These are phyloP conservation scores for Saguinus midas DNA, from an alignment of 2,113 vertebrate species.

Conservation along the genomic window DNA sequence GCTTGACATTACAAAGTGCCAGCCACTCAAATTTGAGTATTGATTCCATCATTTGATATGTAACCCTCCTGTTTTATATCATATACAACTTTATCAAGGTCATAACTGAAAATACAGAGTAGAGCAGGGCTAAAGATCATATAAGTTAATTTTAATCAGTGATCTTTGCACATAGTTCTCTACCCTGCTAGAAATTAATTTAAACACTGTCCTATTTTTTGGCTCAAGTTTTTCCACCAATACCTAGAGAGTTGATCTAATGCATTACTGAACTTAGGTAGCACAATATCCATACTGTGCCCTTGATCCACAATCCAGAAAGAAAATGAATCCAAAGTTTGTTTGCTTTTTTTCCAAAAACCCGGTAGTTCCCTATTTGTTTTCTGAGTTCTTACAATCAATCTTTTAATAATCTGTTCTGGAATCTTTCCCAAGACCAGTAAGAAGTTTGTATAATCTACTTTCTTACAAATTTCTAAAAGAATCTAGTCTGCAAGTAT, in stretches of 20 bases:
- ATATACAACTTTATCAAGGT: background rate
- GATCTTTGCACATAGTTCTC: background rate
- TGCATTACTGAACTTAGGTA: background rate
- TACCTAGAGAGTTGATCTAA: background rate
- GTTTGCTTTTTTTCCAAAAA: background rate
- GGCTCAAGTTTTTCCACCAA: background rate
- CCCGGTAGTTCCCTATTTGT: background rate
- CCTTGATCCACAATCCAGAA: background rate
- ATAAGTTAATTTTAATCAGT: conserved; percentile 30
- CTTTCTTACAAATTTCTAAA: background rate
- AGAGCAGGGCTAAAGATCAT: background rate
- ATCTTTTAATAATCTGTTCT: conserved; percentile 20
- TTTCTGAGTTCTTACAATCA: background rate
- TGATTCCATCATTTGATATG: background rate
- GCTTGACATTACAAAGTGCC: background rate
- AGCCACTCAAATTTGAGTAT: background rate
- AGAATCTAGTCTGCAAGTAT: background rate
- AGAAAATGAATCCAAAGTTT: background rate
- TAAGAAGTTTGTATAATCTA: background rate
- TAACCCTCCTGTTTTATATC: background rate
- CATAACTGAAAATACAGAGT: conserved; percentile 6
- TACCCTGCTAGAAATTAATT: background rate
- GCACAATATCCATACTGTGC: background rate
- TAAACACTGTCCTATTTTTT: background rate
- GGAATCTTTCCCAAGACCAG: background rate